Base-by-base conservation (phyloP, 2,113 vertebrate genomes). In the Takifugu bimaculatus region DNA sequence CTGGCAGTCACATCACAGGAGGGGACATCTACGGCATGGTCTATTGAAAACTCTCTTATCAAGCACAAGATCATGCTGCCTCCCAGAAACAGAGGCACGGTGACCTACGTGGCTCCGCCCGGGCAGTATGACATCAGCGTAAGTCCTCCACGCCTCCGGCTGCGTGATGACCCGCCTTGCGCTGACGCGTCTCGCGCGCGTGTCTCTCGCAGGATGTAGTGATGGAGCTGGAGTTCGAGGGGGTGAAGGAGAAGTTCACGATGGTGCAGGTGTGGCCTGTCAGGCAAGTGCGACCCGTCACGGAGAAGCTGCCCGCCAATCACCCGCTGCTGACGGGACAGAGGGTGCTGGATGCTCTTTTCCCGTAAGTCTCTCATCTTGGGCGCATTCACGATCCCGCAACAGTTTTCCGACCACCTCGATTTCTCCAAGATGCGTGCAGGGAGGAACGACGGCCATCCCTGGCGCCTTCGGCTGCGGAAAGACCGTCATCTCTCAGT, bases 221-320 rank as follows among this genome's bases (percentile, higher is more conserved):
- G 69, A 84, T 99, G 80, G 96, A 98, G 84, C 91, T 98, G 82
- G 95, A 99, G 82, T 98, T 98, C 79, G 96, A 99, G 79, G 94
- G 94, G 0, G 75, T 96, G 65, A 97, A 96, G 77, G 97, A 99
- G 74, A 97, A 97, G 85, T 97, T 96, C 85, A 95, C 90, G 35
- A 98, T 98, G 96, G 90, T 98, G 60, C 97, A 99, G 79, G 89
- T 99, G 13, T 99, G 97, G 97, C 97, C 96, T 1, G 97, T 99
- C 27, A 93, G 96, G 68, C 94, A 97, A 63, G 89, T 99, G 20
- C 92, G 96, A 6, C 96, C 97, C 1, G 97, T 98, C 75, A 98
- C 96, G 0, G 97, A 98, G 88, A 99, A 98, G 78, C 85, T 98
- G 42, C 96, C 95, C 0, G 95, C 96, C 63, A 98, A 96, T 80